Conservation (phyloP, 1,140 invertebrate genomes). For the Aricia agestis region DNA sequence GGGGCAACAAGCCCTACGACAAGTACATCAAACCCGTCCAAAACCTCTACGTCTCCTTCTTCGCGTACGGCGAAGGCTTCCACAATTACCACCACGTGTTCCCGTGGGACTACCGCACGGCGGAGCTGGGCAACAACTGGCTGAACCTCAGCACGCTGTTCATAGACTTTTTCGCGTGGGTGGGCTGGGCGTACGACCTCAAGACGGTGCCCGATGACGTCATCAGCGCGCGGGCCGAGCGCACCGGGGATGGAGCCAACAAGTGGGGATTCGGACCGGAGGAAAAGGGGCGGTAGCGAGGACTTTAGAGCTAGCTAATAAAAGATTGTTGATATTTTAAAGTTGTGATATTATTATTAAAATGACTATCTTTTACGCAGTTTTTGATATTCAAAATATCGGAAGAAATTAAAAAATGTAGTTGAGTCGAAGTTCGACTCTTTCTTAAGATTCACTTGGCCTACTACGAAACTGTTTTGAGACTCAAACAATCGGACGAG, state of each 20-base stretch:
- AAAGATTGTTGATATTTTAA: too few species aligned
- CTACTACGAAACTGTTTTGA: too few species aligned
- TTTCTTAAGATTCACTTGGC: too few species aligned
- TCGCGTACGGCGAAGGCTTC: constrained; percentile 37
- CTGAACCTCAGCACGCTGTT: constrained; percentile 73
- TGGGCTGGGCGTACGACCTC: constrained; percentile 83
- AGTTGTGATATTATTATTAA: too few species aligned
- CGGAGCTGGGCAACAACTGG: constrained; percentile 77
- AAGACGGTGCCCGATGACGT: constrained; percentile 83
- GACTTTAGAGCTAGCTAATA: too few species aligned
- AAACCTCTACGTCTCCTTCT: constrained; percentile 24
- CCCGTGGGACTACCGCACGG: constrained; percentile 80
- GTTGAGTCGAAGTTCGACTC: too few species aligned
- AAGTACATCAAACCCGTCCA: constrained; percentile 30
- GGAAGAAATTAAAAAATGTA: too few species aligned
- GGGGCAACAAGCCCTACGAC: constrained; percentile 40
- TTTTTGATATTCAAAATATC: too few species aligned
- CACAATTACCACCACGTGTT: constrained; percentile 40
- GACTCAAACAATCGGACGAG: too few species aligned
- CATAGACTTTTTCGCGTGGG: constrained; percentile 74
- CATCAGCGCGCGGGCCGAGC: constrained; percentile 78
- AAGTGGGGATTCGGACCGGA: constrained; percentile 10
- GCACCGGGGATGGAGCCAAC: constrained; percentile 79
- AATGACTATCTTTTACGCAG: too few species aligned
- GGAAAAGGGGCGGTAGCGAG: neutral